Evolutionary conservation across 2,888 invertebrate genomes (phyloP).

Genomic region (Hypsopygia costalis): DNA sequence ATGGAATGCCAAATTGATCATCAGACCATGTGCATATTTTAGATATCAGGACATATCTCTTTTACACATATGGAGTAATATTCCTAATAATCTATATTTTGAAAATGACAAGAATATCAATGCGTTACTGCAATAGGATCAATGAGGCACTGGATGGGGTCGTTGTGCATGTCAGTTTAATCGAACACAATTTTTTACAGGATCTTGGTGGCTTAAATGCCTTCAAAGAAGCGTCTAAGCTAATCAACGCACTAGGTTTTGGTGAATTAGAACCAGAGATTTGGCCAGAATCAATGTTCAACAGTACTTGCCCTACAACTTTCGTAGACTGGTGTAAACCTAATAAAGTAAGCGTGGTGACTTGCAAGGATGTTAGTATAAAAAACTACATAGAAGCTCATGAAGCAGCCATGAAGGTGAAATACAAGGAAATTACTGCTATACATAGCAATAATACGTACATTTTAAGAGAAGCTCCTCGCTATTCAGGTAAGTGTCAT

Average conservation of each 20-base stretch:
- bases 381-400: conserved; percentile 75
- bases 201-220: conserved; percentile 66
- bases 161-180: too few relatives aligned
- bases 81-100: too few relatives aligned
- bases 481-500: conserved; percentile 64
- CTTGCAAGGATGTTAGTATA: conserved; percentile 76
- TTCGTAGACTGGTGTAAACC: conserved; percentile 74
- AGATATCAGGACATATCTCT: too few relatives aligned
- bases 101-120: too few relatives aligned
- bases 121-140: too few relatives aligned
- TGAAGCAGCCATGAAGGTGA: conserved; percentile 70
- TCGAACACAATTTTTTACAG: too few relatives aligned
- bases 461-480: conserved; percentile 63
- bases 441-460: conserved; percentile 71
- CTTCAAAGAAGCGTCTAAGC: conserved; percentile 68
- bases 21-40: too few relatives aligned
- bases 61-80: too few relatives aligned
- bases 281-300: conserved; percentile 69
- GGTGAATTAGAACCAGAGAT: conserved; percentile 65
- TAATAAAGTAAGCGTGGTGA: conserved; percentile 62
- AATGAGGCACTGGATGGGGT: too few relatives aligned
- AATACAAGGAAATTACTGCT: conserved; percentile 64
- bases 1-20: too few relatives aligned
- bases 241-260: conserved; percentile 62
- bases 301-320: conserved; percentile 62